Evolutionary conservation across 2,797 vertebrate genomes (phyloP).

Genomic region (Tapirus indicus): DNA sequence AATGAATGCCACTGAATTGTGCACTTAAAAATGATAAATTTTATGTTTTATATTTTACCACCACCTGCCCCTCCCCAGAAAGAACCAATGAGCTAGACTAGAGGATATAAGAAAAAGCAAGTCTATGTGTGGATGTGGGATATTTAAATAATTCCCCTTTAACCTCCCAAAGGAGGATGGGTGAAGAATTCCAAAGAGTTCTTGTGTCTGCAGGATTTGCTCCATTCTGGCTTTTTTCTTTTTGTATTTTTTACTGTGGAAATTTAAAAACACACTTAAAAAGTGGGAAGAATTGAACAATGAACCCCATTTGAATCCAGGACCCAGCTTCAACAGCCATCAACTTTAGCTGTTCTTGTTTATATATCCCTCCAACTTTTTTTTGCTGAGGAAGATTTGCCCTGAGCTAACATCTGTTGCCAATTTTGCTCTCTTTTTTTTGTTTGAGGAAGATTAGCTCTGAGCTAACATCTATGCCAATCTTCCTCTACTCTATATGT

Average conservation of each 20-base stretch:
- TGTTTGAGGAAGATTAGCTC: too few relatives aligned
- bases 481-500: too few relatives aligned
- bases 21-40: background rate
- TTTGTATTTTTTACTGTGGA: conserved; percentile 13
- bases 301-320: background rate
- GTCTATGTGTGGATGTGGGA: background rate
- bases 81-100: background rate
- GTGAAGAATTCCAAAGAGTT: background rate
- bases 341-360: background rate
- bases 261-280: background rate
- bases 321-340: background rate
- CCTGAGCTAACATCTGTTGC: too few relatives aligned
- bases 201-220: background rate
- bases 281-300: background rate
- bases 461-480: too few relatives aligned
- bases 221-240: background rate
- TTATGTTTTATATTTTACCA: background rate
- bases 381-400: too few relatives aligned
- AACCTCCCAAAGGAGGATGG: background rate
- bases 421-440: background rate
- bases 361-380: background rate
- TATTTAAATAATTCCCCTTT: background rate
- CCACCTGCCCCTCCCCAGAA: too few relatives aligned
- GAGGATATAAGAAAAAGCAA: background rate
- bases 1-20: background rate